phyloP scores from a whole-genome alignment of 2,888 invertebrate species.

The Sminthurides aquaticus region DNA sequence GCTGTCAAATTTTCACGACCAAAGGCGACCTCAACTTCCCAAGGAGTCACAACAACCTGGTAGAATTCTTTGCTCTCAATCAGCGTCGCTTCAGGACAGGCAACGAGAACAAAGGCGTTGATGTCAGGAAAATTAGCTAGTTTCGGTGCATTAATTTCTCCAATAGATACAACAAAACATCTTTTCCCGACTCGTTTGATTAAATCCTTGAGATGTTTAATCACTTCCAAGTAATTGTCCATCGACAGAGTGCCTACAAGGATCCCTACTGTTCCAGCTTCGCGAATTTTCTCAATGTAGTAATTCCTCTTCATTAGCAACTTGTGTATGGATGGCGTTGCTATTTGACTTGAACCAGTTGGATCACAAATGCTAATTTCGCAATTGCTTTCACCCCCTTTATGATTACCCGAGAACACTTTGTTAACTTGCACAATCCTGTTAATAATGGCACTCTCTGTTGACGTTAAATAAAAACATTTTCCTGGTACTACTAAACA shows the following conservation, averaged over 20 bases:
- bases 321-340: conserved; percentile 47
- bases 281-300: conserved; percentile 82
- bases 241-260: conserved; percentile 86
- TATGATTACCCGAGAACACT: conserved; percentile 61
- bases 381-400: not conserved
- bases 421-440: conserved; percentile 46
- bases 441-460: conserved; percentile 19
- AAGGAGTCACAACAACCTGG: conserved; percentile 82
- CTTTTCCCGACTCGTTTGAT: conserved; percentile 72
- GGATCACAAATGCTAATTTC: conserved; percentile 48
- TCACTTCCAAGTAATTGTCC: conserved; percentile 65
- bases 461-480: conserved; percentile 21
- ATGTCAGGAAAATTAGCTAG: conserved; percentile 92
- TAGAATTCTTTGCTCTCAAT: conserved; percentile 65
- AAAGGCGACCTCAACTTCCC: conserved; percentile 74
- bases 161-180: conserved; percentile 83
- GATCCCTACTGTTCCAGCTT: conserved; percentile 77
- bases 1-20: conserved; percentile 51
- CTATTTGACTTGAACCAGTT: conserved; percentile 38
- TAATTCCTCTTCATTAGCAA: conserved; percentile 73
- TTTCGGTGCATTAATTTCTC: conserved; percentile 89
- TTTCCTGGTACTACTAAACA: conserved; percentile 11
- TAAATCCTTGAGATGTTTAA: conserved; percentile 64
- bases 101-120: conserved; percentile 82
- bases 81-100: conserved; percentile 82